Base-by-base conservation (phyloP, 2,888 invertebrate species). In the Synanthedon tipuliformis region DNA sequence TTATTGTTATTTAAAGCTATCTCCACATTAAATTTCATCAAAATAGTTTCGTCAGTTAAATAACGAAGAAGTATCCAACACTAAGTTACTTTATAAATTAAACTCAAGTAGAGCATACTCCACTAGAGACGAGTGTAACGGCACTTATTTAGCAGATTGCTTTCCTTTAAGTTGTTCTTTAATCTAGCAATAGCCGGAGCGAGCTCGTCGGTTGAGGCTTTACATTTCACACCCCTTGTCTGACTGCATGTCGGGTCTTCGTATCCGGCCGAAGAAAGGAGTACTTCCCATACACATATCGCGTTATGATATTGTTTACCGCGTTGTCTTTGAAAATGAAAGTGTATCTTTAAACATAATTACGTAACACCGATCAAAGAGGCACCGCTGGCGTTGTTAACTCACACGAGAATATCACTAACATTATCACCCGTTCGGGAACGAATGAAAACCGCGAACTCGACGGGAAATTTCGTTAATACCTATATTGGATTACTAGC, bases 81-180 rank as follows among this genome's bases (percentile, higher is more conserved):
- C 45, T 45, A 13, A 45, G 12, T n/a, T 13, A 45, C 45, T 45
- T 45, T 13, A 7, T 45, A 4, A 7, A 45, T 15, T 23, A n/a
- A 13, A 5, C 5, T 13, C 12, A 67, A 69, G 78, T 80, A 77
- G 81, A 85, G 85, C 72, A 73, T 49, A 61, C 52, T 69, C 54
- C 60, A 51, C 11, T 52, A 50, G 60, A 59, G 56, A 45, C 59
- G 53, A 59, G 61, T 57, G 63, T 66, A 67, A 69, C 69, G 67
- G 75, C 76, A 79, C 85, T 85, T 87, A 85, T 88, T 87, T 87
- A 85, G 84, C 83, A 86, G 88, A 88, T 88, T 88, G 88, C 88
- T 87, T 87, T 81, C 81, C 81, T 85, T 83, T 83, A 85, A 87
- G 86, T 83, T 84, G 79, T 84, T 83, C 82, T 85, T 84, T 81